These are phyloP conservation scores for Bombyx huttoni DNA, from an alignment of 2,888 invertebrate genomes.

Conservation along the genomic window DNA sequence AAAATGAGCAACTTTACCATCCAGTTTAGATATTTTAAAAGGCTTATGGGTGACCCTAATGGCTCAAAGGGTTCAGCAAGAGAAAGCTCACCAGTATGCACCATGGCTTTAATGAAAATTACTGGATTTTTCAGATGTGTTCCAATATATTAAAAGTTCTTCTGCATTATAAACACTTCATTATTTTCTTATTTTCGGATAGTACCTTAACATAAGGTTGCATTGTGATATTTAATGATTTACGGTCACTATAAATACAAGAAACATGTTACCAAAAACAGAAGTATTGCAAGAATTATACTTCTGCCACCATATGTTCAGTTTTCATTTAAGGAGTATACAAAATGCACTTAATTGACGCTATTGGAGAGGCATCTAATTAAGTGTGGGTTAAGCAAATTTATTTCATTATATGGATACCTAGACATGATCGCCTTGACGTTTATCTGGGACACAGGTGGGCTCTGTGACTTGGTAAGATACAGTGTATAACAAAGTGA, in stretches of 20 bases:
- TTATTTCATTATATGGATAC: slow-evolving; percentile 12
- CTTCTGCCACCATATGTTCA: slow-evolving; percentile 3
- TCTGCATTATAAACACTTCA: no score
- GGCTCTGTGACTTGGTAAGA: no score
- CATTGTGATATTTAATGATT: slow-evolving; percentile 5
- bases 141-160: no score
- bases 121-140: no score
- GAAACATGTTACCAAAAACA: slow-evolving; percentile 15
- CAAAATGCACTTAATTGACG: slow-evolving; percentile 8
- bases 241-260: slow-evolving; percentile 18
- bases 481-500: no score
- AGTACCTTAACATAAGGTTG: slow-evolving; percentile 15
- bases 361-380: slow-evolving; percentile 5
- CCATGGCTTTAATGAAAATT: no score
- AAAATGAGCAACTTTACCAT: no score
- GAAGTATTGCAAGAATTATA: slow-evolving; percentile 6
- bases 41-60: no score
- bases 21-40: no score
- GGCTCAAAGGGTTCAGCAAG: no score
- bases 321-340: slow-evolving; percentile 3
- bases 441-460: no score
- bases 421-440: slow-evolving; percentile 13
- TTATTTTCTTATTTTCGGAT: background rate
- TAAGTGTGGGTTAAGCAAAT: slow-evolving; percentile 11
- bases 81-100: no score